Base-by-base conservation (phyloP, 2,888 invertebrate species). In the Atrina japonica region DNA sequence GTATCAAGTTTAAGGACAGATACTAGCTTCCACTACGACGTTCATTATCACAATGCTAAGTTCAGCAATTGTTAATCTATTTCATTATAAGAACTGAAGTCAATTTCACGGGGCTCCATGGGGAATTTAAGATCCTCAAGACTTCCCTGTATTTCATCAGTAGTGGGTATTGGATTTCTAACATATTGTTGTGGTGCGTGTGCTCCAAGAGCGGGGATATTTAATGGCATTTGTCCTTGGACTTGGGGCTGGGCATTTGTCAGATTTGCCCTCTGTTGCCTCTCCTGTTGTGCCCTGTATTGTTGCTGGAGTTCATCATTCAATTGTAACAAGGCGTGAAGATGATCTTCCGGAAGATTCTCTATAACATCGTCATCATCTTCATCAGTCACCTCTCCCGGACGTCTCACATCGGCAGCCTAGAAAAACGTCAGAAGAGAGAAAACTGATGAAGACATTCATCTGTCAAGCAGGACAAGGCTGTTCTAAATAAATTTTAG, bases 391-490 rank as follows among this genome's bases (percentile, higher is more conserved):
- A 60, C 71, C 71, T 77, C 71, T 71, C 76, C 71, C 66, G 68
- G 70, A 58, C 75, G 68, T 63, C 64, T 66, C 41, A 61, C 65
- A 50, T 59, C 53, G 45, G 66, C 53, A 18, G 63, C 68, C 70
- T 77, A 78, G 56, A 81, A 81, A 76, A 75, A 76, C 75, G 73
- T 75, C 75, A 79, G 74, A 75, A 78, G 82, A 77, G 74, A 78
- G 77, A 75, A 65, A 61, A 65, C 58, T 64, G 64, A 49, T 50
- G 64, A 69, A 69, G 63, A 43, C 45, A 60, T 29, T 14, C 1
- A 21, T 25, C 7, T 23, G 41, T 59, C 9, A 5, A 27, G 25
- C 9, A 14, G 25, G 27, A 14, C 6, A 18, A 23, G 49, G 43
- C 16, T 18, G n/a, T n/a, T n/a, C n/a, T n/a, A n/a, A n/a, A n/a